Evolutionary conservation across 2,888 invertebrate genomes (phyloP).

Genomic region (Megaustenia siamemsis): DNA sequence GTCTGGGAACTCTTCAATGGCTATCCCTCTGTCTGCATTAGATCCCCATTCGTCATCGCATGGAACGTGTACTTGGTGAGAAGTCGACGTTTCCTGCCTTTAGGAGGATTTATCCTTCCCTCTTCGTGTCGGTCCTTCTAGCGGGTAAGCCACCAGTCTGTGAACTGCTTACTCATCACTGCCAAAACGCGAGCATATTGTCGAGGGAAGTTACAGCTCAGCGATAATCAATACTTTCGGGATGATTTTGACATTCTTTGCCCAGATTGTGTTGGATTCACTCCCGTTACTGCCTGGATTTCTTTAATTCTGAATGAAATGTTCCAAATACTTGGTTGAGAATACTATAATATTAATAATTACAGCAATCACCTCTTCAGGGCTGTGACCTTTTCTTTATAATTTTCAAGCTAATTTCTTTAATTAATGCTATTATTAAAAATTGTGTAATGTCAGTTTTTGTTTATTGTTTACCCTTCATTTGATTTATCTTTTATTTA

Average conservation of each 20-base stretch:
- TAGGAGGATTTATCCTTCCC: not conserved
- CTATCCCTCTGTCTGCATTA: slow-evolving; percentile 24
- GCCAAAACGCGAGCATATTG: slow-evolving; percentile 8
- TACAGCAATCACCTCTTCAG: too few relatives aligned
- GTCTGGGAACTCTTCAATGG: slow-evolving; percentile 17
- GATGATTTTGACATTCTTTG: not conserved
- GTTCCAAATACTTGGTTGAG: too few relatives aligned
- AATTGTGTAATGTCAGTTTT: too few relatives aligned
- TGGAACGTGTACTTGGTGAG: not conserved
- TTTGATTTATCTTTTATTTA: too few relatives aligned
- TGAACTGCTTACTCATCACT: slow-evolving; percentile 22
- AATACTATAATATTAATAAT: too few relatives aligned
- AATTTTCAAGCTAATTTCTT: too few relatives aligned
- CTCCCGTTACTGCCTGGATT: too few relatives aligned
- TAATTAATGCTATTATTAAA: too few relatives aligned
- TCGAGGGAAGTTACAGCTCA: not conserved
- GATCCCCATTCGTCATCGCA: slow-evolving; percentile 24
- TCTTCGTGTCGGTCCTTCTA: not conserved
- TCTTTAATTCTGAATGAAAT: too few relatives aligned
- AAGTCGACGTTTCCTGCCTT: slow-evolving; percentile 25
- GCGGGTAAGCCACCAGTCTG: not conserved
- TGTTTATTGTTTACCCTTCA: too few relatives aligned
- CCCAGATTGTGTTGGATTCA: not conserved
- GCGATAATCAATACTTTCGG: not conserved
- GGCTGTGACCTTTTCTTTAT: too few relatives aligned